Evolutionary conservation across 2,113 vertebrate genomes (phyloP), one percentile per base, ranked within the genome.

Genomic region (Cepphus grylle): DNA sequence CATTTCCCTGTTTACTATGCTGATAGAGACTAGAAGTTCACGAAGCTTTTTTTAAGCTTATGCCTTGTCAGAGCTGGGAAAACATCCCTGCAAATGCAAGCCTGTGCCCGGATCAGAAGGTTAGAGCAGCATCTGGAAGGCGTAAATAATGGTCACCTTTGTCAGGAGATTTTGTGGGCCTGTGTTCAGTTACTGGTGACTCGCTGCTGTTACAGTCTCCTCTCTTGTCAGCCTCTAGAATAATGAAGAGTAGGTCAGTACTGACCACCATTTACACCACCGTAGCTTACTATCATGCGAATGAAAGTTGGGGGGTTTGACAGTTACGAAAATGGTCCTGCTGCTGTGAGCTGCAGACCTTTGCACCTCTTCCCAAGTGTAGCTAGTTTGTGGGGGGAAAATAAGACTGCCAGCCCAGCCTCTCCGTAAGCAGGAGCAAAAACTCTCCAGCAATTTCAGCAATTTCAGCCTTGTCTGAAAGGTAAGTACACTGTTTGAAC

Each of bases 251-350:
- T 12, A 52, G 69, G n/a, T 84, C 38, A 12, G 7, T 56, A 32
- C 36, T 93, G 81, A 53, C 34, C 50, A 55, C 40, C 26, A 5
- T 43, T 55, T 73, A 58, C 3, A 6, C 36, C 69, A 34, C 38
- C 0, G 1, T 23, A 42, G 42, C 18, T 85, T 63, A 23, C 30
- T 58, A 2, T 53, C 16, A 22, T 34, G 27, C 29, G 49, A 5
- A 40, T 74, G 26, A 71, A 47, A 63, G 30, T 40, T 71, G 42
- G 6, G 5, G 15, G 23, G 1, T 5, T 69, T 47, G 36, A n/a
- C 26, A 11, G 7, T 62, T 80, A 23, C 1, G 6, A 40, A 61
- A 56, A 23, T 0, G 0, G 6, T 66, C n/a, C 29, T 71, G 17
- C 52, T 12, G 12, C 49, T 72, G 1, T 59, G n/a, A 80, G 19